These are phyloP conservation scores for Leptestheria dahalacensis DNA, from an alignment of 1,140 invertebrate species.

Conservation along the genomic window DNA sequence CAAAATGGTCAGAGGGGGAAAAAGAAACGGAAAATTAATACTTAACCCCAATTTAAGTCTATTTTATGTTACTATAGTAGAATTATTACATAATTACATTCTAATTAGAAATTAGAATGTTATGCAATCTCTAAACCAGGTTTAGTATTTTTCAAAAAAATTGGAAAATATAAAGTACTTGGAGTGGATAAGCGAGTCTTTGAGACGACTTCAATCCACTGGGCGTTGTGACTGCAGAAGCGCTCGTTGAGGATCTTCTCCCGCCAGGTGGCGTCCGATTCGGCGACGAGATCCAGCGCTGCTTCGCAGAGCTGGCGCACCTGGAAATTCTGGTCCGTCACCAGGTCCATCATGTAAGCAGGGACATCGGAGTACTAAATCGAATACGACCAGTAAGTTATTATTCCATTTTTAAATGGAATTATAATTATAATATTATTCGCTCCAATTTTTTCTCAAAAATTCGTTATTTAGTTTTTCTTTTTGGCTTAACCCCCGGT, in stretches of 20 bases:
- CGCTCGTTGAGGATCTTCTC: constrained; percentile 83
- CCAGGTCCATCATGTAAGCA: constrained; percentile 90
- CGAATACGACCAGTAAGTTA: neutral
- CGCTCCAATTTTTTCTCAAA: too few species aligned
- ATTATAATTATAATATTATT: too few species aligned
- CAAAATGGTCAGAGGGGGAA: too few species aligned
- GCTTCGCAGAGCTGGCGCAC: constrained; percentile 83
- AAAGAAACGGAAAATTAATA: neutral
- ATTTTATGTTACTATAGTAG: too few species aligned
- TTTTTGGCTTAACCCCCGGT: neutral
- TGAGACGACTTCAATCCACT: constrained; percentile 63
- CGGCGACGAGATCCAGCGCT: constrained; percentile 81
- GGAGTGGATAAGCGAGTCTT: constrained; percentile 13
- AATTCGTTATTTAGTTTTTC: neutral
- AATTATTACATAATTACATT: too few species aligned
- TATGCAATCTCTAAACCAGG: neutral
- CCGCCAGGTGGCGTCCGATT: constrained; percentile 79
- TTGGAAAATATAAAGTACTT: neutral
- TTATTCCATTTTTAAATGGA: neutral
- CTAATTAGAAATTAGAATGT: neutral
- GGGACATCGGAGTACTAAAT: constrained; percentile 53
- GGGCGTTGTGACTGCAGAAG: constrained; percentile 89
- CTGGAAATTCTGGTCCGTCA: constrained; percentile 90
- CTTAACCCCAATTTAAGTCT: neutral
- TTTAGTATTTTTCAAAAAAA: neutral